These are phyloP conservation scores for Tribolium castaneum DNA, from an alignment of 1,140 invertebrate genomes.

Conservation along the genomic window DNA sequence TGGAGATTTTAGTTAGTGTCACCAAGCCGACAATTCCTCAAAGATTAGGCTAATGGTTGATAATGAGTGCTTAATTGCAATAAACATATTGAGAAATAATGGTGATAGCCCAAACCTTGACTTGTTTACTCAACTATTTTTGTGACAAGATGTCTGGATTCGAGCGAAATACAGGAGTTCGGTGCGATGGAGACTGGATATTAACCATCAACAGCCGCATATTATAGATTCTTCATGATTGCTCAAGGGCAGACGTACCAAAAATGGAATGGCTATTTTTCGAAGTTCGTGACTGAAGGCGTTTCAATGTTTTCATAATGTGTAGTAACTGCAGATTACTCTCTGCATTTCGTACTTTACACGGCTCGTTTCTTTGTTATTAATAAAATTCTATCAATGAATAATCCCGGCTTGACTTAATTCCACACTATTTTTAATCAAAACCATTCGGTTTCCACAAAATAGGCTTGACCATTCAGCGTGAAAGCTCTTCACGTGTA, in stretches of 20 bases:
- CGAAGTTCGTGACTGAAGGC: slow-evolving; percentile 55
- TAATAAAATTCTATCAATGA: slow-evolving; percentile 16
- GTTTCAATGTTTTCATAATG: slow-evolving; percentile 50
- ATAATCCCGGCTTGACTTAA: slow-evolving; percentile 1
- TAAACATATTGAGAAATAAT: slow-evolving; percentile 32
- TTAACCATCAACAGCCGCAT: slow-evolving; percentile 49
- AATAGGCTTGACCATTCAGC: neutral
- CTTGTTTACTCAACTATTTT: slow-evolving; percentile 31
- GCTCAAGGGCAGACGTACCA: slow-evolving; percentile 59
- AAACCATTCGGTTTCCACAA: neutral
- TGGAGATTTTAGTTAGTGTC: neutral
- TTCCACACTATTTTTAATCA: neutral
- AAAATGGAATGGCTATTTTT: slow-evolving; percentile 60
- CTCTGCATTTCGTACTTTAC: slow-evolving; percentile 13
- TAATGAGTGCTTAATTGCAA: slow-evolving; percentile 31
- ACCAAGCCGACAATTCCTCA: neutral
- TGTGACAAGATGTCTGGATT: slow-evolving; percentile 19
- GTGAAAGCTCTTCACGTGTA: neutral
- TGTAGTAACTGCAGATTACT: slow-evolving; percentile 43
- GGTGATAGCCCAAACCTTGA: slow-evolving; percentile 21
- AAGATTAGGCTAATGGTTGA: slow-evolving; percentile 21
- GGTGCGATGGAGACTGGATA: slow-evolving; percentile 42
- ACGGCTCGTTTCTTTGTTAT: neutral
- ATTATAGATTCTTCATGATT: slow-evolving; percentile 55
- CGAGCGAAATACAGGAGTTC: neutral